Percentiles rank a stretch among this genome's conserved stretches.
phyloP scores from a whole-genome alignment of 2,797 vertebrate species.

The Pachyuromys duprasi region DNA sequence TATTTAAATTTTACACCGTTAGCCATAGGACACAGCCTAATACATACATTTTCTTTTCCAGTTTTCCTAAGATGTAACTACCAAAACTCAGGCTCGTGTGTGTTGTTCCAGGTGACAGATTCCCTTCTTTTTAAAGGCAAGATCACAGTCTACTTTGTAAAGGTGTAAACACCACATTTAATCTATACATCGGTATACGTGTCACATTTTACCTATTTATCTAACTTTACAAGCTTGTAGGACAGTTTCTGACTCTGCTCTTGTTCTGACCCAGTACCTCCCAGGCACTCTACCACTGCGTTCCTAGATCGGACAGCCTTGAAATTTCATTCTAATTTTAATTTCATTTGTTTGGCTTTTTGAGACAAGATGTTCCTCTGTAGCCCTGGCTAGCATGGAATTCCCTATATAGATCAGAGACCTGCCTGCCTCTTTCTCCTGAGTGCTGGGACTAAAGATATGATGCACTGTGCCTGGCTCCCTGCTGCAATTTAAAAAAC shows the following conservation, averaged over 20 bases:
- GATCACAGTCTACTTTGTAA: background rate
- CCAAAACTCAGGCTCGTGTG: background rate
- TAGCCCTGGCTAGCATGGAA: background rate
- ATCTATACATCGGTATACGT: background rate
- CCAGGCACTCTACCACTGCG: background rate
- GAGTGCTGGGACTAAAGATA: background rate
- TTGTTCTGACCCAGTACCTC: background rate
- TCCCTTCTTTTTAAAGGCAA: background rate
- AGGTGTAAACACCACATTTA: background rate
- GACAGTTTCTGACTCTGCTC: background rate
- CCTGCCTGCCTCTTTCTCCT: background rate
- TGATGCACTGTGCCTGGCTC: background rate
- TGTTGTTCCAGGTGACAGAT: background rate
- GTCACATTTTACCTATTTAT: background rate
- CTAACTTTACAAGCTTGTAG: background rate
- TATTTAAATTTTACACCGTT: background rate
- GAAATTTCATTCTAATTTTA: slow-evolving; percentile 38
- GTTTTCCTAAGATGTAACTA: background rate
- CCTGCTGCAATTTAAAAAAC: background rate
- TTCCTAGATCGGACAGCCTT: background rate
- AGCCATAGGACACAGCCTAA: background rate
- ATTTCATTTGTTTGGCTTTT: background rate
- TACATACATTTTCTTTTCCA: background rate
- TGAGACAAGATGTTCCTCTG: background rate
- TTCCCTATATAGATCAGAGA: background rate